A percentile compares a stretch with the other conserved stretches of the same genome.
These are phyloP conservation scores for Danaus chrysippus DNA, from an alignment of 2,888 invertebrate genomes.

Conservation along the genomic window DNA sequence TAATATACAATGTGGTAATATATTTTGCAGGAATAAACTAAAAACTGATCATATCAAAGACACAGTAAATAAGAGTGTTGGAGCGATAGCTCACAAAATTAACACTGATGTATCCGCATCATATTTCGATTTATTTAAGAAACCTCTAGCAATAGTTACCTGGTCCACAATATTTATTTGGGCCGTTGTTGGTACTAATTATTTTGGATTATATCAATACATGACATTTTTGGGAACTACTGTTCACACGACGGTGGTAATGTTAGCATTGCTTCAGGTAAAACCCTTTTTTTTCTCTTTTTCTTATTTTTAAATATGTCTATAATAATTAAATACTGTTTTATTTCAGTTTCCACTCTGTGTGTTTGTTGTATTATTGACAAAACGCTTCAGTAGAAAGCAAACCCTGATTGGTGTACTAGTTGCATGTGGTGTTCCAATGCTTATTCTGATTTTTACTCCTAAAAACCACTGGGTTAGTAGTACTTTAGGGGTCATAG, in stretches of 20 bases:
- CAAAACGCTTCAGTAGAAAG: slow-evolving; percentile 45
- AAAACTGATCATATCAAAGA: slow-evolving; percentile 40
- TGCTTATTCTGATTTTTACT: slow-evolving; percentile 42
- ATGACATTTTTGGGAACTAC: slow-evolving; percentile 44
- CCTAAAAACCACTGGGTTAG: slow-evolving; percentile 41
- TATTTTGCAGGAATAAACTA: slow-evolving; percentile 46
- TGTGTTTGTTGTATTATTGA: slow-evolving; percentile 39
- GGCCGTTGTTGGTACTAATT: slow-evolving; percentile 45
- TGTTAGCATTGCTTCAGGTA: slow-evolving; percentile 51
- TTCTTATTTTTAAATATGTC: neutral
- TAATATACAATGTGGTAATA: neutral
- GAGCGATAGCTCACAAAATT: slow-evolving; percentile 38
- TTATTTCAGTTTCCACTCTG: slow-evolving; percentile 46
- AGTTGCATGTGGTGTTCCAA: slow-evolving; percentile 35
- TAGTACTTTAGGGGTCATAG: slow-evolving; percentile 40
- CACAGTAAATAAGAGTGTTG: slow-evolving; percentile 39
- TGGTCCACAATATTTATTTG: slow-evolving; percentile 41
- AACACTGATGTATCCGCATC: slow-evolving; percentile 34
- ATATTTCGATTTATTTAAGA: slow-evolving; percentile 48
- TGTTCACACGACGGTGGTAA: slow-evolving; percentile 42
- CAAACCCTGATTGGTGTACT: slow-evolving; percentile 35
- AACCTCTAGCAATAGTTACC: slow-evolving; percentile 39
- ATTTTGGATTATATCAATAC: slow-evolving; percentile 52
- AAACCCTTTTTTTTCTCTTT: slow-evolving; percentile 16
- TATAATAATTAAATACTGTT: slow-evolving; percentile 1